A percentile compares a stretch with the other conserved stretches of the same genome.
Conservation (phyloP, 2,888 invertebrate genomes). For the Agrochola lychnidis region DNA sequence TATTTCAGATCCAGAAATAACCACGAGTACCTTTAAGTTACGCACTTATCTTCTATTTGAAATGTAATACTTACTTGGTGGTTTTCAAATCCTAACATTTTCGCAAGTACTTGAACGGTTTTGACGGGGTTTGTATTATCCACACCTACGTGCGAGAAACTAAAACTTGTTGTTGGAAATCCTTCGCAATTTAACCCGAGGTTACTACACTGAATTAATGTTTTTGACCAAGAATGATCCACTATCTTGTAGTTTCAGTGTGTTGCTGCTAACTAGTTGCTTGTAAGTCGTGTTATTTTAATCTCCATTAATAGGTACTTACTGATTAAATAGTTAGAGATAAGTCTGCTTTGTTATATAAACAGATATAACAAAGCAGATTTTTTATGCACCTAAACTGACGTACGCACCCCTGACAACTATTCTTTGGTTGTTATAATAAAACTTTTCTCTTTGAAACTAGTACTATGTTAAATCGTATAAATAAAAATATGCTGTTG, state of each 20-base stretch:
- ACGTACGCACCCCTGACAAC: neutral
- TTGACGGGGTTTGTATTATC: constrained; percentile 25
- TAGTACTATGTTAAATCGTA: neutral
- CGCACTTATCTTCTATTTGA: constrained; percentile 45
- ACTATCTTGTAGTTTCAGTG: neutral
- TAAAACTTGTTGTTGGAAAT: constrained; percentile 22
- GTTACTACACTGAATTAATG: constrained; percentile 7
- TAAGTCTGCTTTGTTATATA: neutral
- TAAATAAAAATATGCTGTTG: constrained; percentile 64
- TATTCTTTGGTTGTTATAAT: neutral
- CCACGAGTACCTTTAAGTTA: neutral
- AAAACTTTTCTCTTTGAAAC: neutral
- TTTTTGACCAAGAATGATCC: constrained; percentile 4
- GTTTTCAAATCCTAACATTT: constrained; percentile 35
- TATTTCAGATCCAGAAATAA: constrained; percentile 23
- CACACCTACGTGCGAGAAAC: constrained; percentile 15
- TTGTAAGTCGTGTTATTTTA: neutral
- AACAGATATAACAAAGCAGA: too few species aligned
- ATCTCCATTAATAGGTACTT: neutral
- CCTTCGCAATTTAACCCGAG: constrained; percentile 11
- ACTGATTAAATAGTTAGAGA: constrained; percentile 9
- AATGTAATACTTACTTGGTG: constrained; percentile 47
- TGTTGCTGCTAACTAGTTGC: neutral
- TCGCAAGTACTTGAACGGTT: constrained; percentile 28
- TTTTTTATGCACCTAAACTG: neutral